These are phyloP conservation scores for Poliocrania exsul DNA, from an alignment of 2,797 vertebrate species.

Conservation along the genomic window DNA sequence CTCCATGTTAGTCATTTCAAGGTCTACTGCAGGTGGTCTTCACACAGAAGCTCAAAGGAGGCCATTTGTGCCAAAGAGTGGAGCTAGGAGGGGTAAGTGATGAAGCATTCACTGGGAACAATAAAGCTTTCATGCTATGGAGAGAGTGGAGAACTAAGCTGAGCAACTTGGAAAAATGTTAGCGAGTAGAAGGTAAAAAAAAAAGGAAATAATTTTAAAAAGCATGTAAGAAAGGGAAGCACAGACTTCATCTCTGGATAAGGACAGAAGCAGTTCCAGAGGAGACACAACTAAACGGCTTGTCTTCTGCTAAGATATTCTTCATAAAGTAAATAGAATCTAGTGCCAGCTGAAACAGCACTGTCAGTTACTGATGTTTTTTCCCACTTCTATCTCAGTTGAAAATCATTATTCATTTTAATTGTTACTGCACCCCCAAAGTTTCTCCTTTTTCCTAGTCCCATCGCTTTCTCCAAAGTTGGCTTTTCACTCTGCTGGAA, in stretches of 20 bases:
- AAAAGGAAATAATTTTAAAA: neutral
- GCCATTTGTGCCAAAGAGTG: neutral
- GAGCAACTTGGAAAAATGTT: slow-evolving; percentile 26
- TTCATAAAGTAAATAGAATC: neutral
- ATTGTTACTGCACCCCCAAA: neutral
- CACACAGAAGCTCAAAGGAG: slow-evolving; percentile 60
- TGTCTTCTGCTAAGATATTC: neutral
- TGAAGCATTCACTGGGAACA: slow-evolving; percentile 50
- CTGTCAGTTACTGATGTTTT: neutral
- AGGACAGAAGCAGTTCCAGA: neutral
- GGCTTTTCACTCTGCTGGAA: slow-evolving; percentile 6
- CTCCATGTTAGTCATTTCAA: slow-evolving; percentile 34
- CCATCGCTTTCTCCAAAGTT: neutral
- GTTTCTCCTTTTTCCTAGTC: neutral
- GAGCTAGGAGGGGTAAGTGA: neutral
- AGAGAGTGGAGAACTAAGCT: slow-evolving; percentile 8
- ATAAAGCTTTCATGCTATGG: slow-evolving; percentile 56
- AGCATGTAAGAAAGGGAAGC: neutral
- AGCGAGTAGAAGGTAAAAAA: slow-evolving; percentile 10
- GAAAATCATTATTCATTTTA: slow-evolving; percentile 13
- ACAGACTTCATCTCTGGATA: neutral
- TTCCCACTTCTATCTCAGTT: neutral
- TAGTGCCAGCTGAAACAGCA: neutral
- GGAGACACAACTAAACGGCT: neutral
- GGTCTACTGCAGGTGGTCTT: slow-evolving; percentile 61